A percentile compares a stretch with the other conserved stretches of the same genome.
These are phyloP conservation scores for Ditylenchus dipsaci DNA, from an alignment of 1,140 invertebrate genomes.

Conservation along the genomic window DNA sequence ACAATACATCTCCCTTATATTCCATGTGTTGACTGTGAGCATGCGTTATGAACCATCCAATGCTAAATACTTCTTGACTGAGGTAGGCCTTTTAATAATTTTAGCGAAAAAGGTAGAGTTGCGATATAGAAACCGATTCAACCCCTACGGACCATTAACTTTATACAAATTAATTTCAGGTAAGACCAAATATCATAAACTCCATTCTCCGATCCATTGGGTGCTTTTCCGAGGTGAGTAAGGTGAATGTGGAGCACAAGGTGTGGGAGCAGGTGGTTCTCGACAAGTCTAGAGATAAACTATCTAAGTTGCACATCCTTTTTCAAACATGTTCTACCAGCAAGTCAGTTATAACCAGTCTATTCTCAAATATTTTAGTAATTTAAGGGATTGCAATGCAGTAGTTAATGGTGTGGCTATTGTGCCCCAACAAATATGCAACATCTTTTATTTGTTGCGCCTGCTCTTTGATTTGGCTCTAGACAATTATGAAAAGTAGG, in stretches of 20 bases:
- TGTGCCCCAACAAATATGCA: slow-evolving; percentile 27
- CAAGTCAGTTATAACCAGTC: too few species aligned
- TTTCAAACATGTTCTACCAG: too few species aligned
- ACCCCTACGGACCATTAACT: not conserved
- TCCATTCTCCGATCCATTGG: slow-evolving; percentile 47
- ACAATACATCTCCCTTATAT: slow-evolving; percentile 73
- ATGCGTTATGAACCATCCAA: slow-evolving; percentile 99
- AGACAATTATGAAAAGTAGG: slow-evolving; percentile 78
- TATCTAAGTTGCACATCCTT: slow-evolving; percentile 82
- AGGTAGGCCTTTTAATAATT: slow-evolving; percentile 65
- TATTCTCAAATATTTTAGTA: too few species aligned
- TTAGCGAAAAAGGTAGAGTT: too few species aligned
- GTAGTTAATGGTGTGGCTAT: not conserved
- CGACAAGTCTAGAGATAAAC: slow-evolving; percentile 68
- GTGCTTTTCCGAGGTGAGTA: slow-evolving; percentile 32
- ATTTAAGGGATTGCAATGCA: not conserved
- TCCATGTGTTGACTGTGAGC: slow-evolving; percentile 88
- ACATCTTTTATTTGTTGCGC: slow-evolving; percentile 72
- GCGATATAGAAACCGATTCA: slow-evolving; percentile 3
- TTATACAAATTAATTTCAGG: slow-evolving; percentile 22
- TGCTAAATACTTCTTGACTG: slow-evolving; percentile 92
- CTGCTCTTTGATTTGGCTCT: slow-evolving; percentile 83
- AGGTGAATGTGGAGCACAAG: slow-evolving; percentile 31
- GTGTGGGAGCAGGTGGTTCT: slow-evolving; percentile 34
- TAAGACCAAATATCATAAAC: slow-evolving; percentile 44